Evolutionary conservation across 2,113 vertebrate species (phyloP).

Genomic region (Erythrolamprus reginae): DNA sequence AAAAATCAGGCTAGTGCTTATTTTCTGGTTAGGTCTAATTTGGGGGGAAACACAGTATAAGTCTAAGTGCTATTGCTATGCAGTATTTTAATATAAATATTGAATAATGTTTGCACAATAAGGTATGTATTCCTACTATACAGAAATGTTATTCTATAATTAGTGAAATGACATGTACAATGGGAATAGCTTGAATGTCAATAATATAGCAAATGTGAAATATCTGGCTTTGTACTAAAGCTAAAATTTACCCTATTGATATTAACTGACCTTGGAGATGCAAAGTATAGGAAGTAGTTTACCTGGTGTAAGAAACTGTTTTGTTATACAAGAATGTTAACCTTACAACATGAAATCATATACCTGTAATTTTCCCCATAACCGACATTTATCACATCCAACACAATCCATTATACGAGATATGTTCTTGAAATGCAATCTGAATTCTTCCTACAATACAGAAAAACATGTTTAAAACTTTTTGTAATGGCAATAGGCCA

Average conservation of each 20-base stretch:
- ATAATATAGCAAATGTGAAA: background rate
- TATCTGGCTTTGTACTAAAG: background rate
- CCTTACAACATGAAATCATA: background rate
- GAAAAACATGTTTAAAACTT: background rate
- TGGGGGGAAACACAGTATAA: background rate
- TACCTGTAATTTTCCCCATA: conserved; percentile 97
- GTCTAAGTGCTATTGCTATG: background rate
- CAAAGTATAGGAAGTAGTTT: background rate
- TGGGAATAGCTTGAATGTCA: background rate
- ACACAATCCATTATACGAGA: conserved; percentile 98
- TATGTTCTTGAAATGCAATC: conserved; percentile 95
- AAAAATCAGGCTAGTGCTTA: too few species aligned
- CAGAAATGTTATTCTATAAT: background rate
- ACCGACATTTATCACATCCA: conserved; percentile 93
- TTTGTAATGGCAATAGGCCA: background rate
- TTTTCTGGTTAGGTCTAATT: too few species aligned
- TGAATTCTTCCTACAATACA: conserved; percentile 85
- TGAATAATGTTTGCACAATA: background rate
- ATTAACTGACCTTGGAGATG: background rate
- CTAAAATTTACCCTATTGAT: background rate
- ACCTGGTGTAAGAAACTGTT: background rate
- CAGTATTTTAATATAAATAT: background rate
- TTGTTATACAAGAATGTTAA: background rate
- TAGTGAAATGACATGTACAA: background rate
- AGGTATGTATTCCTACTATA: background rate